Base-by-base conservation (phyloP, 1,140 invertebrate species). In the Lithobius niger region DNA sequence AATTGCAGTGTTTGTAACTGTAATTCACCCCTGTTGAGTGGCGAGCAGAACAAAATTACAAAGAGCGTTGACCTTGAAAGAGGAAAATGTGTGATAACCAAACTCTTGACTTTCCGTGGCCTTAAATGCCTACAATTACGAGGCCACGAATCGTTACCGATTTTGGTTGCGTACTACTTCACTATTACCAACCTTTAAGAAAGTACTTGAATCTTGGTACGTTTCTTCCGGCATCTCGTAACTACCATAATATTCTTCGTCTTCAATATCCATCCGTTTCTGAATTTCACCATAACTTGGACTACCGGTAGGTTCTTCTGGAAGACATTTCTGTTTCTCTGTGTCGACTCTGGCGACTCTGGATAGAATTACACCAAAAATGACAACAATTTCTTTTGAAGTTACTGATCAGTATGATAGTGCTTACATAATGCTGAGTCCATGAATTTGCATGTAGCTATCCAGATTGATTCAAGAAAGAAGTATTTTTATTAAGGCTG, bases 181-280 rank as follows among this genome's bases (percentile, higher is more conserved):
- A 19, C 26, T 31, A 25, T 31, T 31, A 47, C 43, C 1, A 16
- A 90, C 89, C 77, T 97, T 97, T 21, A 97, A 72, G 69, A 97
- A 97, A 52, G 91, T 94, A 26, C 92, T 95, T 0, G 93, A 97
- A 72, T 96, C 93, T 57, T 86, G 90, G 65, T 97, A 97, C 45
- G 94, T 83, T 54, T 92, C 77, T 66, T 87, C 83, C 0, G 79
- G 73, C 36, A 72, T 55, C 16, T 55, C 54, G 28, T 49, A 49
- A 26, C 54, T 48, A 3, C 44, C 54, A 26, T 55, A 55, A 42
- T 55, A 55, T 48, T 55, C 71, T 15, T 74, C 69, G 57, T 80
- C 77, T 43, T 79, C 75, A 27, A 66, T 64, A n/a, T 52, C 58
- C n/a, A n/a, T n/a, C n/a, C n/a, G n/a, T n/a, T n/a, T n/a, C n/a